A percentile compares a stretch with the other conserved stretches of the same genome.
Evolutionary conservation across 2,797 vertebrate species (phyloP).

Genomic region (Etheostoma nigrum): DNA sequence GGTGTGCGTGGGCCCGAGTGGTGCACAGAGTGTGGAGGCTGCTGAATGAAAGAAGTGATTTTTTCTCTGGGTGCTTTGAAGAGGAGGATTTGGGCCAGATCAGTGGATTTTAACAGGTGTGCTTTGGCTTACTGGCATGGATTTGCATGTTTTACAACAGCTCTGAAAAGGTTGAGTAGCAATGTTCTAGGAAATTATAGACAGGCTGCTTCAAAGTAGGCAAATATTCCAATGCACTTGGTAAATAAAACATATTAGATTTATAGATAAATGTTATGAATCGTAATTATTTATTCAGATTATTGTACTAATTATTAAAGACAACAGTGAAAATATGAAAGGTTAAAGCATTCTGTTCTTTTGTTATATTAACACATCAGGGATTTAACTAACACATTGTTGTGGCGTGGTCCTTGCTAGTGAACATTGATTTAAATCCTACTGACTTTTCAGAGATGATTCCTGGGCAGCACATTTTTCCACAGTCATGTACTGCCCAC

Average conservation of each 20-base stretch:
- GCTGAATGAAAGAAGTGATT: conserved; percentile 23
- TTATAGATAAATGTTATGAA: not conserved
- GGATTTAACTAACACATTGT: not conserved
- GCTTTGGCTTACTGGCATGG: conserved; percentile 17
- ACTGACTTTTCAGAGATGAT: not conserved
- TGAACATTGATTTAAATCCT: not conserved
- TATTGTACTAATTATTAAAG: not conserved
- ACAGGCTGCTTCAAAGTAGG: not conserved
- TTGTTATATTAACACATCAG: not conserved
- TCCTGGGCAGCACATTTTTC: not conserved
- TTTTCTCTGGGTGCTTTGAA: conserved; percentile 36
- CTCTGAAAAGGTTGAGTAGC: conserved; percentile 25
- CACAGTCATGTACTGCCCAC: not conserved
- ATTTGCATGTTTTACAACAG: conserved; percentile 45
- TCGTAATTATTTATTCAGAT: not conserved
- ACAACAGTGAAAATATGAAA: not conserved
- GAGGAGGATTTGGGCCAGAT: conserved; percentile 26
- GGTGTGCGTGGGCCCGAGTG: conserved; percentile 62
- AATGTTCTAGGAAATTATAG: not conserved
- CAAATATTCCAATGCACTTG: not conserved
- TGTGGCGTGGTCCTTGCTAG: too few relatives aligned
- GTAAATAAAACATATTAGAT: conserved; percentile 7
- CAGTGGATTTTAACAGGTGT: conserved; percentile 46
- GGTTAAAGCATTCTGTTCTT: not conserved
- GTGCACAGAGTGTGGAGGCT: conserved; percentile 7